Evolutionary conservation across 64 coral and sea anemone genomes (phyloP).

Genomic region (Cladopsammia gracilis): DNA sequence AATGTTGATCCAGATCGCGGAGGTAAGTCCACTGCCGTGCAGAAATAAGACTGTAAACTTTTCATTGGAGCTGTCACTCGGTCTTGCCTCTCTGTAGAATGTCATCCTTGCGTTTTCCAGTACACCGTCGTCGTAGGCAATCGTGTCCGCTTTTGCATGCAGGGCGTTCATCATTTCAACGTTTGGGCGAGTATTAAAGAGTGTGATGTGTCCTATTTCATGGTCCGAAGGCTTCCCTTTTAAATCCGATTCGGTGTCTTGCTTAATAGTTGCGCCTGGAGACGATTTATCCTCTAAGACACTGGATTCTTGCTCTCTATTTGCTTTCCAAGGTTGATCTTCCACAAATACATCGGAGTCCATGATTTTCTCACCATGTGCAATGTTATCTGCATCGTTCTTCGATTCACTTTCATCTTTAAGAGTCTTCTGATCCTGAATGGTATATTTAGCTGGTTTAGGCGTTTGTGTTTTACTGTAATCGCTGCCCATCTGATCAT

Average conservation of each 20-base stretch:
- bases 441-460: background rate
- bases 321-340: background rate
- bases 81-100: slow-evolving; percentile 78
- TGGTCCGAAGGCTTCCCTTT: background rate
- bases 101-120: slow-evolving; percentile 43
- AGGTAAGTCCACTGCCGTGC: slow-evolving; percentile 64
- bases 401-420: background rate
- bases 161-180: background rate
- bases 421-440: too few relatives aligned
- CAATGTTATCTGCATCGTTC: background rate
- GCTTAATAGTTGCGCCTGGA: too few relatives aligned
- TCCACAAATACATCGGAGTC: background rate
- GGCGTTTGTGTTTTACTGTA: background rate
- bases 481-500: background rate
- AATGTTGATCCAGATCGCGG: slow-evolving; percentile 74
- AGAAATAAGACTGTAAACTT: slow-evolving; percentile 65
- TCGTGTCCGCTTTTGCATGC: background rate
- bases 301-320: background rate
- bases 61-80: background rate
- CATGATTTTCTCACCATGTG: background rate
- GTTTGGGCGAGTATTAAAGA: background rate
- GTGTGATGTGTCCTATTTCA: background rate
- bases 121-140: slow-evolving; percentile 66
- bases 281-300: too few relatives aligned
- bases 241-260: too few relatives aligned